Evolutionary conservation across 2,888 invertebrate genomes (phyloP).

Genomic region (Charanyca ferruginea): DNA sequence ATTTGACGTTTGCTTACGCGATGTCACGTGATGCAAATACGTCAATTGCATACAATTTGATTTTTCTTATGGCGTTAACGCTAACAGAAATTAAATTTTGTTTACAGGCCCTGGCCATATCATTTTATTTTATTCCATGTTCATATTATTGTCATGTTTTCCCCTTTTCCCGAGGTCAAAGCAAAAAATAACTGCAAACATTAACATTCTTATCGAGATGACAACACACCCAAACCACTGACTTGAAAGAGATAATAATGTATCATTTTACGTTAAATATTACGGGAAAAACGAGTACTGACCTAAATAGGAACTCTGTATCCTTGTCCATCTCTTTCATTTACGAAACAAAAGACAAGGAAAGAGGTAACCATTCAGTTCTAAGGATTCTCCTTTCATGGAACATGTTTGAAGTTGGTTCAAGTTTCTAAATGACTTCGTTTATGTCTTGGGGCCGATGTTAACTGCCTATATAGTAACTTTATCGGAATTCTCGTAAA

Average conservation of each 20-base stretch:
- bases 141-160: slow-evolving; percentile 1
- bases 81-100: too few species aligned
- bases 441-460: slow-evolving; percentile 59
- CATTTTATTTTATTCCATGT: too few species aligned
- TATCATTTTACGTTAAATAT: slow-evolving; percentile 55
- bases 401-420: slow-evolving; percentile 43
- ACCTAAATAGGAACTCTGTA: slow-evolving; percentile 25
- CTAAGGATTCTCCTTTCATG: slow-evolving; percentile 29
- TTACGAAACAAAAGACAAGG: slow-evolving; percentile 40
- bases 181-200: slow-evolving; percentile 16
- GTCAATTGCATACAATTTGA: too few species aligned
- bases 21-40: too few species aligned
- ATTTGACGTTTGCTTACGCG: too few species aligned
- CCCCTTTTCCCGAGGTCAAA: slow-evolving; percentile 8
- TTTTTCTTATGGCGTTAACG: too few species aligned
- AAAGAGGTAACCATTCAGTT: slow-evolving; percentile 19
- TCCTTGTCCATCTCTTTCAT: slow-evolving; percentile 33
- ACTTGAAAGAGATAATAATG: slow-evolving; percentile 60
- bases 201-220: slow-evolving; percentile 43
- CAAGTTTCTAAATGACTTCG: slow-evolving; percentile 57
- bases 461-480: slow-evolving; percentile 62
- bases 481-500: slow-evolving; percentile 67
- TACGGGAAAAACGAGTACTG: slow-evolving; percentile 42
- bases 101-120: too few species aligned
- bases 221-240: slow-evolving; percentile 51